phyloP scores from a whole-genome alignment of 2,113 vertebrate species.

The Lycocorax pyrrhopterus region DNA sequence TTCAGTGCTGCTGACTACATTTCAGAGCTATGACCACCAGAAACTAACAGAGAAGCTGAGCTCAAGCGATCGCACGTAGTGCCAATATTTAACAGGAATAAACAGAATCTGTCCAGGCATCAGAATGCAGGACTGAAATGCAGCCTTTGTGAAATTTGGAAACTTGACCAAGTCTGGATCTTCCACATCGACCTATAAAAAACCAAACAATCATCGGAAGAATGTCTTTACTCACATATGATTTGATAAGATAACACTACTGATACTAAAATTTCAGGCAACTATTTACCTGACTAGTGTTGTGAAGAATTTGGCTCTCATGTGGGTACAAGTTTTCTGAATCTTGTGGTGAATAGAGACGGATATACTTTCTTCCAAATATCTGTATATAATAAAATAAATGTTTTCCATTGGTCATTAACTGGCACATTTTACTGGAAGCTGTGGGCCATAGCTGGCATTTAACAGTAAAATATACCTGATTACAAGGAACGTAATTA shows the following conservation, averaged over 20 bases:
- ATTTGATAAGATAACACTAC: not conserved
- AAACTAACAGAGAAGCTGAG: slow-evolving; percentile 96
- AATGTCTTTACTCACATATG: not conserved
- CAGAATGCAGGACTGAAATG: slow-evolving; percentile 83
- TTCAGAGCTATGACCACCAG: slow-evolving; percentile 90
- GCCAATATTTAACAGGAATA: slow-evolving; percentile 89
- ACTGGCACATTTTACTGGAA: not conserved
- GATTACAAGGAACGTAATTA: not conserved
- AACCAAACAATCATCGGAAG: not conserved
- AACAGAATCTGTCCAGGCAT: slow-evolving; percentile 89
- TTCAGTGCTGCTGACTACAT: not conserved
- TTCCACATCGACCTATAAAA: slow-evolving; percentile 88
- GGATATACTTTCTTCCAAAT: slow-evolving; percentile 91
- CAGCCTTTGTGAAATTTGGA: slow-evolving; percentile 81
- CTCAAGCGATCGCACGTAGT: slow-evolving; percentile 88
- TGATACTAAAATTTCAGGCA: not conserved
- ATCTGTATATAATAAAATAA: slow-evolving; percentile 71
- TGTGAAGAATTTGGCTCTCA: slow-evolving; percentile 86
- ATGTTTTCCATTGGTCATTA: not conserved
- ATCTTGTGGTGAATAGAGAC: slow-evolving; percentile 82
- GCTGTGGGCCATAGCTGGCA: not conserved
- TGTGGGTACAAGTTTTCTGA: slow-evolving; percentile 88
- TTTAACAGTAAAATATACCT: not conserved
- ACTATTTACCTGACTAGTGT: slow-evolving; percentile 90
- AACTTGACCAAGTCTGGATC: slow-evolving; percentile 81